A percentile compares a stretch with the other conserved stretches of the same genome.
Evolutionary conservation across 2,888 invertebrate species (phyloP).

Genomic region (Furcula furcula): DNA sequence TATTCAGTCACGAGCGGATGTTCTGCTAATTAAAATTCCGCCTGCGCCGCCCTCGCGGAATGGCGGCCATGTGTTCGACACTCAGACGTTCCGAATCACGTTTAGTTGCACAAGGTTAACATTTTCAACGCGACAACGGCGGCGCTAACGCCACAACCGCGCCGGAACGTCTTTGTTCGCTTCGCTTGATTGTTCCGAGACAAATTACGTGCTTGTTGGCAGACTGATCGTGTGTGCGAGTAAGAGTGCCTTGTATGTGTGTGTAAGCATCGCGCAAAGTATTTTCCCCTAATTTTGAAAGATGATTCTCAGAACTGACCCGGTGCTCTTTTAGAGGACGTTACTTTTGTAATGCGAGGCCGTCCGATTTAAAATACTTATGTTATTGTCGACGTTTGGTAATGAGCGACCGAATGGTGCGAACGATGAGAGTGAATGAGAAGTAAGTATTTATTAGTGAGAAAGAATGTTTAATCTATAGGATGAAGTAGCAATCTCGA

Average conservation of each 20-base stretch:
- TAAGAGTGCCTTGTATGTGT: conserved; percentile 51
- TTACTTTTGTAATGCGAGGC: conserved; percentile 68
- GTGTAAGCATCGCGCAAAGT: conserved; percentile 56
- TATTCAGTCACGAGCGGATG: conserved; percentile 78
- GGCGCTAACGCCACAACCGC: conserved; percentile 40
- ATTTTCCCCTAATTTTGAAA: conserved; percentile 53
- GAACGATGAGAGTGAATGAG: conserved; percentile 52
- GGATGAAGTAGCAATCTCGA: conserved; percentile 80
- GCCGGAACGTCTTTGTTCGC: conserved; percentile 52
- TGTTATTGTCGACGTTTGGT: conserved; percentile 41
- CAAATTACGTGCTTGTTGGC: conserved; percentile 55
- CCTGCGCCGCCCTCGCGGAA: conserved; percentile 81
- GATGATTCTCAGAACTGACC: conserved; percentile 73
- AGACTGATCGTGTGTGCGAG: conserved; percentile 60
- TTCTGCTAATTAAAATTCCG: conserved; percentile 83
- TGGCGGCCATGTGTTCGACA: conserved; percentile 79
- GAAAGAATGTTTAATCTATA: conserved; percentile 75
- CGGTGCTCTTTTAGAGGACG: conserved; percentile 78
- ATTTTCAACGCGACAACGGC: conserved; percentile 60
- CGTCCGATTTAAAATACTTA: conserved; percentile 66
- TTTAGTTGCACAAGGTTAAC: conserved; percentile 78
- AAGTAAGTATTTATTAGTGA: conserved; percentile 79
- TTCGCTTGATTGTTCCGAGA: conserved; percentile 51
- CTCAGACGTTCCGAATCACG: conserved; percentile 76
- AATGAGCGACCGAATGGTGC: conserved; percentile 42